Percentiles rank a stretch among this genome's conserved stretches.
phyloP scores from a whole-genome alignment of 2,797 vertebrate genomes.

The Ceryle rudis region DNA sequence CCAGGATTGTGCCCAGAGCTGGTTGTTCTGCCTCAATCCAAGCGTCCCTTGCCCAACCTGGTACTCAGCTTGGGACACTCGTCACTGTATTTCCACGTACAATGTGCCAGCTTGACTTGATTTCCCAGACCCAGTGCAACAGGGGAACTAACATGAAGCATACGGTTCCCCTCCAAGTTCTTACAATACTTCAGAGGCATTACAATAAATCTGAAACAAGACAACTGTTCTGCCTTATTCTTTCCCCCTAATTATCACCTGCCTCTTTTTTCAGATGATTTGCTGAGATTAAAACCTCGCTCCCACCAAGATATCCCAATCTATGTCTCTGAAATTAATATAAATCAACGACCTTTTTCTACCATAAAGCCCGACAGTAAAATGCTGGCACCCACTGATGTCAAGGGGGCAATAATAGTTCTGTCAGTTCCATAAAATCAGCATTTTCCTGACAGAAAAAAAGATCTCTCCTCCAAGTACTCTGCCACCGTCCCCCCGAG shows the following conservation, averaged over 20 bases:
- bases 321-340: background rate
- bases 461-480: background rate
- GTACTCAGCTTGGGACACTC: background rate
- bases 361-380: background rate
- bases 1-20: background rate
- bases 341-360: background rate
- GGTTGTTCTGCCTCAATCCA: background rate
- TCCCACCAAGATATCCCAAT: background rate
- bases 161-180: background rate
- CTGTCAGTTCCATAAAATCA: slow-evolving; percentile 35
- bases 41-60: background rate
- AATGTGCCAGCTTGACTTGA: background rate
- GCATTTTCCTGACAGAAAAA: slow-evolving; percentile 8
- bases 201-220: background rate
- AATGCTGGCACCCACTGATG: background rate
- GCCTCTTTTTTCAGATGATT: background rate
- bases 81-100: fast-evolving
- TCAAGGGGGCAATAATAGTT: background rate
- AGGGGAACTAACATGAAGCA: background rate
- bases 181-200: background rate
- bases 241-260: background rate
- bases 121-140: background rate
- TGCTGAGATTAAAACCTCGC: slow-evolving; percentile 12
- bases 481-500: background rate
- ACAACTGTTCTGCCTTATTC: background rate